Evolutionary conservation across 1,140 invertebrate species (phyloP).

Genomic region (Drosophila insularis): DNA sequence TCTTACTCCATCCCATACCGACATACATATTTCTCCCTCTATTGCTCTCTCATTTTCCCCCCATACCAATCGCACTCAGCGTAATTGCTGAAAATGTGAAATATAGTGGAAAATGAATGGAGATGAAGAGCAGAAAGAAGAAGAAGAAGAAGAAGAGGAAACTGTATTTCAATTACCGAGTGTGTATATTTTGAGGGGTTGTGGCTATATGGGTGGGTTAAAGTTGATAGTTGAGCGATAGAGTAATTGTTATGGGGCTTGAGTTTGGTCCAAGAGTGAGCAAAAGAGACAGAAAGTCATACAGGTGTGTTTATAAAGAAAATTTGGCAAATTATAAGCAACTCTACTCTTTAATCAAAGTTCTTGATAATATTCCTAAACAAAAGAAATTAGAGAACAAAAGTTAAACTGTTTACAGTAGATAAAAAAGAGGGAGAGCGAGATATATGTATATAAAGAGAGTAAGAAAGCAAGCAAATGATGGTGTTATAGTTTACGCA

Average conservation of each 20-base stretch:
- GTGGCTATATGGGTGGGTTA: background rate
- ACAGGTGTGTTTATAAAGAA: constrained; percentile 4
- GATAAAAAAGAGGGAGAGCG: no score
- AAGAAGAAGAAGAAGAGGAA: background rate
- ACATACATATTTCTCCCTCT: background rate
- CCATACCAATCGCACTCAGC: constrained; percentile 45
- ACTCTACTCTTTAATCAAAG: constrained; percentile 1
- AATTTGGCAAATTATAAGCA: background rate
- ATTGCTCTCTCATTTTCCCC: constrained; percentile 6
- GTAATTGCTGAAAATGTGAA: constrained; percentile 40
- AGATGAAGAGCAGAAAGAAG: no score
- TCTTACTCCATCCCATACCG: constrained; percentile 7
- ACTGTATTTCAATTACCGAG: background rate
- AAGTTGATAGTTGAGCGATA: background rate
- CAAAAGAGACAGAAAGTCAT: background rate
- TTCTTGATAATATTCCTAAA: background rate
- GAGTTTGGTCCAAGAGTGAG: background rate
- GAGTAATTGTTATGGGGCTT: constrained; percentile 2
- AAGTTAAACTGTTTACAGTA: background rate
- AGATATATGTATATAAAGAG: background rate
- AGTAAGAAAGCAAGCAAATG: background rate
- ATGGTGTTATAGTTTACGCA: background rate
- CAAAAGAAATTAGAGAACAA: background rate
- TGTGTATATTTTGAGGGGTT: background rate
- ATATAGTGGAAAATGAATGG: constrained; percentile 14